Evolutionary conservation across 53 echinoderm and acorn worm species (phyloP).

Genomic region (Stichopus horrens): DNA sequence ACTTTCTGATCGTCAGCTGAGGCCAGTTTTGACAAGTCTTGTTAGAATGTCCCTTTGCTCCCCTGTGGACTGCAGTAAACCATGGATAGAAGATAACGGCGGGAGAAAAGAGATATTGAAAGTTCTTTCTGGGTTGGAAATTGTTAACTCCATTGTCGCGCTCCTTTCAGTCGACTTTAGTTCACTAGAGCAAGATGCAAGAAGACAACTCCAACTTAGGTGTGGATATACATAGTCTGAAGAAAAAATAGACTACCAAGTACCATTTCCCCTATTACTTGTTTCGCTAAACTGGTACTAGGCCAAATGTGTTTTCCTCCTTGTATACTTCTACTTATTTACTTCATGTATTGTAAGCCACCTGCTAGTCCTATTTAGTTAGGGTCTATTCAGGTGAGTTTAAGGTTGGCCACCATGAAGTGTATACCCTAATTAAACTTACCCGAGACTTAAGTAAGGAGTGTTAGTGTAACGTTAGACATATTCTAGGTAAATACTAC

Average conservation of each 20-base stretch:
- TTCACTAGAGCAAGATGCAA: constrained; percentile 91
- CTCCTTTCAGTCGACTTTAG: constrained; percentile 95
- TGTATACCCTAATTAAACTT: no score
- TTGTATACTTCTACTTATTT: no score
- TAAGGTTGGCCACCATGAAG: no score
- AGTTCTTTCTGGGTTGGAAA: constrained; percentile 90
- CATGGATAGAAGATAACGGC: constrained; percentile 74
- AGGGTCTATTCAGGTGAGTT: no score
- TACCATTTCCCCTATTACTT: background rate
- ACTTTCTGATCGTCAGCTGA: constrained; percentile 78
- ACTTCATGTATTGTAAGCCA: no score
- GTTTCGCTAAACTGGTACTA: background rate
- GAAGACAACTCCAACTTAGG: constrained; percentile 94
- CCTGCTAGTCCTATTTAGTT: no score
- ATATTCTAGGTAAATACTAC: no score
- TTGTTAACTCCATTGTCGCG: constrained; percentile 97
- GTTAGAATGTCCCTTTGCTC: constrained; percentile 97
- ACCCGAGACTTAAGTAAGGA: no score
- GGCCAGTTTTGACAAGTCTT: constrained; percentile 81
- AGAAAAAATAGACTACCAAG: background rate
- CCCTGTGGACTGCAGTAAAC: constrained; percentile 84
- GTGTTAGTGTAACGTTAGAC: no score
- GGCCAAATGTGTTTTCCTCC: background rate
- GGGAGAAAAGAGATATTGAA: constrained; percentile 90
- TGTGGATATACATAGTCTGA: constrained; percentile 8